phyloP scores from a whole-genome alignment of 2,888 invertebrate species.

The Pammene aurita region DNA sequence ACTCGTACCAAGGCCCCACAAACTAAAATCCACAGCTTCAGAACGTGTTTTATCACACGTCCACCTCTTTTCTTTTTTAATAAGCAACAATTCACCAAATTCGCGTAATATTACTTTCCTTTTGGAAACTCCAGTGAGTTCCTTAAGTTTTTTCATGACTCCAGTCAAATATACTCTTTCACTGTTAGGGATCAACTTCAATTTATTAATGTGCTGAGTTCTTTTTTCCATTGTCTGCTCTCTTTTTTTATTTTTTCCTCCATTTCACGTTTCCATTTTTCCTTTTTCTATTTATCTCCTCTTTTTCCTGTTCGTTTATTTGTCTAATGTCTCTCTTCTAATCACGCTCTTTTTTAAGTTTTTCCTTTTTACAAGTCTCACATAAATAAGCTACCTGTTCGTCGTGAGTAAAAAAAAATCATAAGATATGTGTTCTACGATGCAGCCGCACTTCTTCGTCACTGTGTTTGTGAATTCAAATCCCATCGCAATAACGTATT shows the following conservation, averaged over 20 bases:
- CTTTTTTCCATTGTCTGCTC: too few relatives aligned
- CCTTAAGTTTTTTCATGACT: not conserved
- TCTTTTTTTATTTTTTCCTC: not conserved
- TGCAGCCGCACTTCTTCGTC: too few relatives aligned
- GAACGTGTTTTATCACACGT: constrained; percentile 1
- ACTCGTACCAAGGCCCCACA: not conserved
- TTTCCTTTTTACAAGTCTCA: too few relatives aligned
- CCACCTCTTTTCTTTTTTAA: not conserved
- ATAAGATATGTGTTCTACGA: too few relatives aligned
- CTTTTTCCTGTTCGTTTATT: too few relatives aligned
- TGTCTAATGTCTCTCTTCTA: too few relatives aligned
- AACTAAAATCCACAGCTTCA: not conserved
- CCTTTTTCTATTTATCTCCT: too few relatives aligned
- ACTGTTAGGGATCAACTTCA: not conserved
- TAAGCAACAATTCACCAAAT: not conserved
- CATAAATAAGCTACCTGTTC: too few relatives aligned
- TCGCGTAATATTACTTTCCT: not conserved
- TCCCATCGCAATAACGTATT: too few relatives aligned
- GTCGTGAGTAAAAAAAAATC: too few relatives aligned
- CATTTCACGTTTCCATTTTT: not conserved
- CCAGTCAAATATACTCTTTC: not conserved
- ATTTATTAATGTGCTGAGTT: not conserved
- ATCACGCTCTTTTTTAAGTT: too few relatives aligned
- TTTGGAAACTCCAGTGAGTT: not conserved
- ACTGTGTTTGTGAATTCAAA: too few relatives aligned